Evolutionary conservation across 2,797 vertebrate species (phyloP).

Genomic region (Bucorvus abyssinicus): DNA sequence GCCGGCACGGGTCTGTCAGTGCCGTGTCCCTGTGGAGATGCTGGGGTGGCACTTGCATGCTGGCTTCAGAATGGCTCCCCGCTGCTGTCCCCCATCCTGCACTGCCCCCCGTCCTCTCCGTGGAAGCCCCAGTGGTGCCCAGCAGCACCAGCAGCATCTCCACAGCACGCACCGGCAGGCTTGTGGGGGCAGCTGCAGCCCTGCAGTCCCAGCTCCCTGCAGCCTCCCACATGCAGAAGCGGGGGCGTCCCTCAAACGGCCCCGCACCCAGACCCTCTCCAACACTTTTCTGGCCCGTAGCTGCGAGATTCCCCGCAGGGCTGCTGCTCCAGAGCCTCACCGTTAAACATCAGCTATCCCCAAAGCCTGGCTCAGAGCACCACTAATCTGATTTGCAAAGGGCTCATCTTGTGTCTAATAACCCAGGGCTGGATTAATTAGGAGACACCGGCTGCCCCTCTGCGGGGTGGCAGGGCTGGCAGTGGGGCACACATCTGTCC

Average conservation of each 20-base stretch:
- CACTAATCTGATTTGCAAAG: background rate
- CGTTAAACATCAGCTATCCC: background rate
- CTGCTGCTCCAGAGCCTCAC: background rate
- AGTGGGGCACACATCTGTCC: fast-evolving
- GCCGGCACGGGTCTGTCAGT: fast-evolving
- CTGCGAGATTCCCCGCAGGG: fast-evolving
- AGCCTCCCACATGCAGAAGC: background rate
- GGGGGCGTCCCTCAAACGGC: background rate
- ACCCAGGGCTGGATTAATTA: background rate
- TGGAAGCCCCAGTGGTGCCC: background rate
- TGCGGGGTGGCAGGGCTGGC: background rate
- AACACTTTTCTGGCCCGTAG: background rate
- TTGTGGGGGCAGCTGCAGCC: background rate
- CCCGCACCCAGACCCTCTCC: background rate
- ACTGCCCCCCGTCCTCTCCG: background rate
- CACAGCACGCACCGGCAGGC: background rate
- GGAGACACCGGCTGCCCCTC: background rate
- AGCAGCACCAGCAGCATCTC: background rate
- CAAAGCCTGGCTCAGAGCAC: background rate
- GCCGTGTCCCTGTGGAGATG: background rate
- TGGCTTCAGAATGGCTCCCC: background rate
- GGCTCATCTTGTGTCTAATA: background rate
- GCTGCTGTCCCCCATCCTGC: background rate
- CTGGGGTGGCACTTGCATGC: background rate
- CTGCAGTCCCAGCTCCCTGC: background rate